These are phyloP conservation scores for Pachyrhynchus sulphureomaculatus DNA, from an alignment of 1,140 invertebrate genomes.

Conservation along the genomic window DNA sequence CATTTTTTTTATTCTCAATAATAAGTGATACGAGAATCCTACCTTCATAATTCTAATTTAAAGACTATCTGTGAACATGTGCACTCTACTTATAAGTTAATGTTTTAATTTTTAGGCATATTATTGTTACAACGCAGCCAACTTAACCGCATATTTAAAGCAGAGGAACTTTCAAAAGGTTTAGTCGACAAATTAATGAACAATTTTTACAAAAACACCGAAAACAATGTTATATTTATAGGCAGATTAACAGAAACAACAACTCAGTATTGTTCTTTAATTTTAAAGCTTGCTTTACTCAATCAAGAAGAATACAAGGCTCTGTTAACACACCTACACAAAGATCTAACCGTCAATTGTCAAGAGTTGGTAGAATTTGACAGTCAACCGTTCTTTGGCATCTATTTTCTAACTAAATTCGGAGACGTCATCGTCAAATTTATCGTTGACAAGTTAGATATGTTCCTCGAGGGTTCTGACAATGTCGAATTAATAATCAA, in stretches of 20 bases:
- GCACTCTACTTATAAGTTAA: too few relatives aligned
- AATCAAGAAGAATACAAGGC: constrained; percentile 16
- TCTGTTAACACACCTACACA: constrained; percentile 29
- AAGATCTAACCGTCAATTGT: constrained; percentile 15
- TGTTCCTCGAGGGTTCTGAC: constrained; percentile 17
- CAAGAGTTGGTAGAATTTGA: constrained; percentile 11
- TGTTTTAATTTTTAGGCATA: constrained; percentile 8
- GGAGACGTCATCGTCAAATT: constrained; percentile 19
- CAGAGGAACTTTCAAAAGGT: constrained; percentile 10
- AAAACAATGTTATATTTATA: constrained; percentile 19
- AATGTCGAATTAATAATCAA: not conserved
- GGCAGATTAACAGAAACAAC: constrained; percentile 28
- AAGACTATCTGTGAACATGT: too few relatives aligned
- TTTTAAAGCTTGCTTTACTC: constrained; percentile 34
- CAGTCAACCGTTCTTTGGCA: constrained; percentile 16
- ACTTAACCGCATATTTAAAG: not conserved
- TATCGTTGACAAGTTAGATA: constrained; percentile 29
- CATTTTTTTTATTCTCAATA: too few relatives aligned
- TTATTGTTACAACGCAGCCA: constrained; percentile 7
- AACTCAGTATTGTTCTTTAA: constrained; percentile 10
- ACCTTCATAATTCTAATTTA: too few relatives aligned
- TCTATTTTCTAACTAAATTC: constrained; percentile 32
- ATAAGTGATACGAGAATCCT: too few relatives aligned
- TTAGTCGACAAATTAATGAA: constrained; percentile 15
- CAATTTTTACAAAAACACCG: not conserved